phyloP scores from a whole-genome alignment of 2,113 vertebrate species.

The Sylvietta virens region DNA sequence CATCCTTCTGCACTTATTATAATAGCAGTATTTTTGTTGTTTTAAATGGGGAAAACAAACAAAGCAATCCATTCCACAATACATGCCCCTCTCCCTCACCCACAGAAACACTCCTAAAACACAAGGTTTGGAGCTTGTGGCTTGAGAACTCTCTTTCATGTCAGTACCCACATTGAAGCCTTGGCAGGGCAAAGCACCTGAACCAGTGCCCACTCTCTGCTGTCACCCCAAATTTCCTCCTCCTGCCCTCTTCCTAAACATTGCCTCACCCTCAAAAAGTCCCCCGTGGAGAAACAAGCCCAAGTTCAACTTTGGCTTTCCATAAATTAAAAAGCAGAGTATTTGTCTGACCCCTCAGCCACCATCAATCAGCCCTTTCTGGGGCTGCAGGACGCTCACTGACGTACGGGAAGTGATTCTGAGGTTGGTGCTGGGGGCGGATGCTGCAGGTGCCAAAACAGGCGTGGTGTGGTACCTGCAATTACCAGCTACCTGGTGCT shows the following conservation, averaged over 20 bases:
- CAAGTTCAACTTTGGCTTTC: not conserved
- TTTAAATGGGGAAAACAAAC: constrained; percentile 4
- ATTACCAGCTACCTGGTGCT: not conserved
- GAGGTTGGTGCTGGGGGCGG: not conserved
- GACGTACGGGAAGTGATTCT: fast-evolving
- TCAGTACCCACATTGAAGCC: not conserved
- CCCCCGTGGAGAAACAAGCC: not conserved
- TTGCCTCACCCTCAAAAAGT: not conserved
- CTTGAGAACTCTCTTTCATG: not conserved
- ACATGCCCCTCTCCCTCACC: not conserved
- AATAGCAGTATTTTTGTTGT: not conserved
- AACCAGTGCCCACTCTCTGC: not conserved
- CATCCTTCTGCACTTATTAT: not conserved
- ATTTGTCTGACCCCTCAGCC: not conserved
- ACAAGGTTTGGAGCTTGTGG: not conserved
- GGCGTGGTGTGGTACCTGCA: not conserved
- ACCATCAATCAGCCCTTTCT: not conserved
- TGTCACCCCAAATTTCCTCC: not conserved
- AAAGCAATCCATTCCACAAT: not conserved
- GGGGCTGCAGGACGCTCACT: not conserved
- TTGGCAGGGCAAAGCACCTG: not conserved
- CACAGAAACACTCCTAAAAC: not conserved
- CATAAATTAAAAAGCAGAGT: not conserved
- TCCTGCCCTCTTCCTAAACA: not conserved
- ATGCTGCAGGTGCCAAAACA: not conserved